Percentiles rank a stretch among this genome's conserved stretches.
phyloP scores from a whole-genome alignment of 2,113 vertebrate species.

The Corvus hawaiiensis region DNA sequence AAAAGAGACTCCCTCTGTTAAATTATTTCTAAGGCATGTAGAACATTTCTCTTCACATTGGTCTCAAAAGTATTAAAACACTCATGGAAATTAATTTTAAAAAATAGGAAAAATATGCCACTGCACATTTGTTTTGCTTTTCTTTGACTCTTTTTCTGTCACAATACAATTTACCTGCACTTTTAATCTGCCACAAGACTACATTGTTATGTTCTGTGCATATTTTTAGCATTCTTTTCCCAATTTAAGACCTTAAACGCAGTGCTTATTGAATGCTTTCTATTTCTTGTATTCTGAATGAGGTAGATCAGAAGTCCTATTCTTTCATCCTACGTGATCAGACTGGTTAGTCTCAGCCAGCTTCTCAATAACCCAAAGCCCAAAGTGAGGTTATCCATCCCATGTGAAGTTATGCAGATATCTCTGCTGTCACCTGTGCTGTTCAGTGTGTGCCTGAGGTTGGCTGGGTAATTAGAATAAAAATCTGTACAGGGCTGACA shows the following conservation, averaged over 20 bases:
- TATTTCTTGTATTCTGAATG: neutral
- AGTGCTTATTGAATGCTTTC: neutral
- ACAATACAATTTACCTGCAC: neutral
- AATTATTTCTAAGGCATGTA: neutral
- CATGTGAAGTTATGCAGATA: neutral
- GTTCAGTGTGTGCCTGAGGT: neutral
- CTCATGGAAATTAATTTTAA: neutral
- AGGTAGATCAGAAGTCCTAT: neutral
- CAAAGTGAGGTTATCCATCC: neutral
- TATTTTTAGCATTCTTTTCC: neutral
- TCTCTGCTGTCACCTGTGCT: neutral
- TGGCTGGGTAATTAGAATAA: constrained; percentile 1
- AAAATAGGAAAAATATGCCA: neutral
- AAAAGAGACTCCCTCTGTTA: neutral
- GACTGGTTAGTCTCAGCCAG: neutral
- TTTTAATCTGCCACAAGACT: neutral
- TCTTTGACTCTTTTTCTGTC: neutral
- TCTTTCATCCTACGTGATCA: neutral
- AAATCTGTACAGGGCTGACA: constrained; percentile 6
- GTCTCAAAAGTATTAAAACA: neutral
- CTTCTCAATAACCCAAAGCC: neutral
- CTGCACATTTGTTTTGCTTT: neutral
- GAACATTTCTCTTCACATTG: neutral
- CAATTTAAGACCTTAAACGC: neutral
- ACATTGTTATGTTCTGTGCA: neutral